These are phyloP conservation scores for Poecilia picta DNA, from an alignment of 2,797 vertebrate genomes.

Conservation along the genomic window DNA sequence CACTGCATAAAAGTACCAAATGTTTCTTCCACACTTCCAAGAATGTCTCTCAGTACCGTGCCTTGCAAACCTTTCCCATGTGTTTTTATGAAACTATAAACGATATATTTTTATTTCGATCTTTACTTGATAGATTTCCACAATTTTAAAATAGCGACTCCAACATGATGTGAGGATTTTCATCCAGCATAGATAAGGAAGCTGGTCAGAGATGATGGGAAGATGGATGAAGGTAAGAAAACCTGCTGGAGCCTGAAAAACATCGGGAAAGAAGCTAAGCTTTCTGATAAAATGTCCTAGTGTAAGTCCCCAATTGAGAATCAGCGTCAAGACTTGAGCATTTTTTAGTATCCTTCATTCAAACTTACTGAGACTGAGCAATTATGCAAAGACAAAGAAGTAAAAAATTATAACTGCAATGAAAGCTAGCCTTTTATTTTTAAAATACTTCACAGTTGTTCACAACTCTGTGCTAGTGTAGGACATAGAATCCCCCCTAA, in stretches of 20 bases:
- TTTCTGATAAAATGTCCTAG: background rate
- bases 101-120: background rate
- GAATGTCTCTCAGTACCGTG: background rate
- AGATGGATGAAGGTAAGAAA: background rate
- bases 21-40: background rate
- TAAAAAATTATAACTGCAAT: background rate
- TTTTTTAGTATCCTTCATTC: background rate
- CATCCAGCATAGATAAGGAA: background rate
- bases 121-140: background rate
- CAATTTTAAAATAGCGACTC: background rate
- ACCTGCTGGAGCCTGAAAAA: background rate
- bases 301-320: background rate
- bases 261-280: background rate
- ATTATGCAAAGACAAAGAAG: no score
- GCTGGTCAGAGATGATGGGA: background rate
- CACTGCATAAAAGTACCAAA: slow-evolving; percentile 20
- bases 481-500: background rate
- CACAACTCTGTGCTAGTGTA: background rate
- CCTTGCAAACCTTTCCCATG: background rate
- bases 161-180: background rate
- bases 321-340: background rate
- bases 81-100: background rate
- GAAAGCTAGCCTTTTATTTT: background rate
- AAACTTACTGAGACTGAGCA: background rate
- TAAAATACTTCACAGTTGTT: background rate